phyloP scores from a whole-genome alignment of 2,888 invertebrate species.

The Melangyna quadrimaculata region DNA sequence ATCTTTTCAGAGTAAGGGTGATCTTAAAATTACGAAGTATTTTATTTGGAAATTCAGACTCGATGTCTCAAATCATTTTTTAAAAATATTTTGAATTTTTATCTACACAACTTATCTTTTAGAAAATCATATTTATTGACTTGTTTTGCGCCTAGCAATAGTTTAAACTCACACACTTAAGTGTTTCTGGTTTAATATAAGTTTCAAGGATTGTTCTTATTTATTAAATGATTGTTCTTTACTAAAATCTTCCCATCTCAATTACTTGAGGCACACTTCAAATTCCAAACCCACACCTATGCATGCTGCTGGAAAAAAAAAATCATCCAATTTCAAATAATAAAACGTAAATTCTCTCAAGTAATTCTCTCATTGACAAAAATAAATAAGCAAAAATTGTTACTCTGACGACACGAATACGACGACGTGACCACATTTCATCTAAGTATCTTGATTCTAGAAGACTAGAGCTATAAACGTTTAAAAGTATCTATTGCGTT shows the following conservation, averaged over 20 bases:
- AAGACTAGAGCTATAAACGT: neutral
- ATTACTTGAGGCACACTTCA: neutral
- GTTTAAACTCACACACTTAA: too few species aligned
- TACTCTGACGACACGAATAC: constrained; percentile 13
- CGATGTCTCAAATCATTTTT: too few species aligned
- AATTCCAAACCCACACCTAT: constrained; percentile 16
- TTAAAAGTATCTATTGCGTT: constrained; percentile 37
- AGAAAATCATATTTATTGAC: too few species aligned
- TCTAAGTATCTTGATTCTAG: too few species aligned
- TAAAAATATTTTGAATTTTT: too few species aligned
- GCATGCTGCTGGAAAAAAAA: neutral
- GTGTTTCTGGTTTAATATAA: too few species aligned
- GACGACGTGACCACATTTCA: constrained; percentile 8
- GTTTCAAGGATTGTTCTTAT: too few species aligned
- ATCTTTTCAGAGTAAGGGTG: too few species aligned
- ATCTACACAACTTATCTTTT: too few species aligned
- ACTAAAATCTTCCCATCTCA: constrained; percentile 1
- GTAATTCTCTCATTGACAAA: constrained; percentile 27
- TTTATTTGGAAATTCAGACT: too few species aligned
- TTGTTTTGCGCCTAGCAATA: too few species aligned
- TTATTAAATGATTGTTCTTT: neutral
- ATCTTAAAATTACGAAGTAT: too few species aligned
- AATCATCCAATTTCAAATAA: constrained; percentile 41
- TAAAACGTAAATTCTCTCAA: constrained; percentile 51
- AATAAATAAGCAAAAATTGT: neutral